Conservation (phyloP, 2,113 vertebrate species). For the Xiphorhynchus elegans region DNA sequence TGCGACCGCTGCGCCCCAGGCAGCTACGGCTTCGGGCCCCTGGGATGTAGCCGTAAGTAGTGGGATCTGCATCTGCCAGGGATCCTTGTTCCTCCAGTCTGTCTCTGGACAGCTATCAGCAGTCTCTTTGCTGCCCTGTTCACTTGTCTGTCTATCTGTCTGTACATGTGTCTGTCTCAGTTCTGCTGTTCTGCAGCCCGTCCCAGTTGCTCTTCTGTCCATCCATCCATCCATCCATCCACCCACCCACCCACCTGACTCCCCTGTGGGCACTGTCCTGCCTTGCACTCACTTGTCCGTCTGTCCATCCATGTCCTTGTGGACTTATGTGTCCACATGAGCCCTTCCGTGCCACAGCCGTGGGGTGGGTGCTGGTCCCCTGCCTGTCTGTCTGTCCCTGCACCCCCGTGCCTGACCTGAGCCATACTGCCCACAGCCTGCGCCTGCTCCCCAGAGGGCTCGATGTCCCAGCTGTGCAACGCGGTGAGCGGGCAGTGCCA, state of each 20-base stretch:
- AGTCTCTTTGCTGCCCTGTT: rapidly evolving
- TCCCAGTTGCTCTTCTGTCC: not conserved
- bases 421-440: conserved; percentile 69
- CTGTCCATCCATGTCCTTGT: not conserved
- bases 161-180: not conserved
- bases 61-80: not conserved
- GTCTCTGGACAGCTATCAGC: not conserved
- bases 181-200: not conserved
- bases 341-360: not conserved
- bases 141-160: not conserved
- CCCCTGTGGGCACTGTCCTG: not conserved
- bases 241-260: not conserved
- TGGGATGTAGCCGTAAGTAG: conserved; percentile 84
- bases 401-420: not conserved
- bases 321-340: not conserved
- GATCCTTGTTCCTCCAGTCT: not conserved
- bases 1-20: conserved; percentile 82
- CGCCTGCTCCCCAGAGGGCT: conserved; percentile 79
- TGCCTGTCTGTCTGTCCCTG: not conserved
- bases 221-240: not conserved
- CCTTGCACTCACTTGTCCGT: not conserved
- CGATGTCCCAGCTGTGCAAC: conserved; percentile 78
- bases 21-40: conserved; percentile 82
- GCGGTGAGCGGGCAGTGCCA: conserved; percentile 80
- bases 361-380: not conserved